These are phyloP conservation scores for Drosophila littoralis DNA, from an alignment of 1,140 invertebrate species.

Conservation along the genomic window DNA sequence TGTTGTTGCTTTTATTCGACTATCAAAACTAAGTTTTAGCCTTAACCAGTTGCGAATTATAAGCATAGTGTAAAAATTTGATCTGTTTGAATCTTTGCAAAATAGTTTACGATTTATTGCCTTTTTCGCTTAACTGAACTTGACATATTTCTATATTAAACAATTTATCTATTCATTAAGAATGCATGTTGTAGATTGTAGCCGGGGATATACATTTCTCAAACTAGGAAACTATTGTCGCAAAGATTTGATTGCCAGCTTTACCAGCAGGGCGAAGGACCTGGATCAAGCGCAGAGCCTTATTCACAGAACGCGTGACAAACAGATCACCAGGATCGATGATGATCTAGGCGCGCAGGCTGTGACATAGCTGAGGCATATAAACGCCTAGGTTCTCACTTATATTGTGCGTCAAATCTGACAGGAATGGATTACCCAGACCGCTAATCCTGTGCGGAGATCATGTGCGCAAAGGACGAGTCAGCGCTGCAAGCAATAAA, in stretches of 20 bases:
- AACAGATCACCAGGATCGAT: constrained; percentile 5
- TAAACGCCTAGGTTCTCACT: constrained; percentile 16
- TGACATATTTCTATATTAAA: not conserved
- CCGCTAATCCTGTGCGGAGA: constrained; percentile 2
- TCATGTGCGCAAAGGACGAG: too few relatives aligned
- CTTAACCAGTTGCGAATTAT: too few relatives aligned
- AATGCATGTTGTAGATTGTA: not conserved
- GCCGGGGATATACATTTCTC: not conserved
- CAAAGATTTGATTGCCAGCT: not conserved
- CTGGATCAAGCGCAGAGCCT: constrained; percentile 4
- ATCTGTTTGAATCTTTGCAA: too few relatives aligned
- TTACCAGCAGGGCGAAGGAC: constrained; percentile 4
- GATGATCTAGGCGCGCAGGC: constrained; percentile 8
- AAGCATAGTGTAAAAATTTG: too few relatives aligned
- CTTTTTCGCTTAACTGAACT: too few relatives aligned
- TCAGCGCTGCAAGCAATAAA: constrained; percentile 12
- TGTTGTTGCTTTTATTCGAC: not conserved
- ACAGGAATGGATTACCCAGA: constrained; percentile 1
- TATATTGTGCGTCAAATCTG: constrained; percentile 1
- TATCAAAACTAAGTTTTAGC: not conserved
- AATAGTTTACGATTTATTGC: too few relatives aligned
- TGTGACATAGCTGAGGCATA: constrained; percentile 10
- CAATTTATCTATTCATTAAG: not conserved
- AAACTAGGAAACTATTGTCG: not conserved
- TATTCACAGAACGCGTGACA: constrained; percentile 12